phyloP scores from a whole-genome alignment of 2,888 invertebrate species.

The Strigamia transsilvanica region DNA sequence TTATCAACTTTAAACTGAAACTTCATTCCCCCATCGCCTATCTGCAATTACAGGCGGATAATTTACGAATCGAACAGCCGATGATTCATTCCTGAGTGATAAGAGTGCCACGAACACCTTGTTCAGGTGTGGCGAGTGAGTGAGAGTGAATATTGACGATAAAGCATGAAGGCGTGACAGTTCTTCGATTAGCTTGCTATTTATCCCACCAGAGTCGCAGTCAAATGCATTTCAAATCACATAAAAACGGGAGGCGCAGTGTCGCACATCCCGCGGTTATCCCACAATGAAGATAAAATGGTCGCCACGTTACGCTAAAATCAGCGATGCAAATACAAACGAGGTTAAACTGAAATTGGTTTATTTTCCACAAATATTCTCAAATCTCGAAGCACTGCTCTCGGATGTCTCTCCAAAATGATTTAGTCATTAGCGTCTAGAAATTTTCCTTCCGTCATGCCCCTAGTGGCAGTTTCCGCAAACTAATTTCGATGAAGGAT shows the following conservation, averaged over 20 bases:
- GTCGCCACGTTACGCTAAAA: too few relatives aligned
- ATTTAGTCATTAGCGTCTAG: neutral
- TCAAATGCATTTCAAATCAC: neutral
- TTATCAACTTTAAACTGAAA: neutral
- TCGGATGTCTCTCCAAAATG: neutral
- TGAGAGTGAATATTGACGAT: neutral
- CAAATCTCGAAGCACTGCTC: neutral
- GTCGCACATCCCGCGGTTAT: too few relatives aligned
- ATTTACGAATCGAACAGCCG: conserved; percentile 8
- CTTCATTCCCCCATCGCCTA: neutral
- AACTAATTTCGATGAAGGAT: conserved; percentile 1
- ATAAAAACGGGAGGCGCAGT: too few relatives aligned
- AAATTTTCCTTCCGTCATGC: neutral
- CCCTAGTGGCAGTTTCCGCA: neutral
- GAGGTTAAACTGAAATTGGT: too few relatives aligned
- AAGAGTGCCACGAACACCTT: neutral
- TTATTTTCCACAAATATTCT: too few relatives aligned
- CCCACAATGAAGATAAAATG: too few relatives aligned
- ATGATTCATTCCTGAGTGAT: neutral
- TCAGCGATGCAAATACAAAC: too few relatives aligned
- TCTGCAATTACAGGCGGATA: neutral
- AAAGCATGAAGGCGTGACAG: neutral
- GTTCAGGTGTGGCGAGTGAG: conserved; percentile 8
- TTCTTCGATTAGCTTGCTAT: neutral
- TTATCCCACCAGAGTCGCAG: neutral